These are phyloP conservation scores for Siphlonurus alternatus DNA, from an alignment of 2,888 invertebrate genomes.

Conservation along the genomic window DNA sequence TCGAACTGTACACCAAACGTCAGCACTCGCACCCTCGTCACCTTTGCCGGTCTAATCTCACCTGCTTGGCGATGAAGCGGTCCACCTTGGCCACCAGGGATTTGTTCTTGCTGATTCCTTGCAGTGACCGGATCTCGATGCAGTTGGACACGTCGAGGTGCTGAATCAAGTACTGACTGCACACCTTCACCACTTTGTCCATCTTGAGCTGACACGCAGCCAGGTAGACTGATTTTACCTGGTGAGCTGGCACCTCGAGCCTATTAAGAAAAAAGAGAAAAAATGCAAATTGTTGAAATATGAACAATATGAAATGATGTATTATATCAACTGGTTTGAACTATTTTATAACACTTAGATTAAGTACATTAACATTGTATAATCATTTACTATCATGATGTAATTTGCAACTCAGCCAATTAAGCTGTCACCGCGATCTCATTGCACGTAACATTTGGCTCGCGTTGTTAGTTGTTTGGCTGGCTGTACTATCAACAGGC, in stretches of 20 bases:
- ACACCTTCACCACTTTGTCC: slow-evolving; percentile 52
- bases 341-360: not conserved
- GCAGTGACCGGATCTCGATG: slow-evolving; percentile 36
- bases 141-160: slow-evolving; percentile 42
- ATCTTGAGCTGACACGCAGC: slow-evolving; percentile 65
- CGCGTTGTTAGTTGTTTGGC: not conserved
- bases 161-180: slow-evolving; percentile 47
- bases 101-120: slow-evolving; percentile 31
- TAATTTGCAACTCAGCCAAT: not conserved
- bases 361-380: not conserved
- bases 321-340: not conserved
- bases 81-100: slow-evolving; percentile 47
- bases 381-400: no score
- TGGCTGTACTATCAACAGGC: not conserved
- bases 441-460: no score
- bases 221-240: slow-evolving; percentile 59
- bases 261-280: slow-evolving; percentile 22
- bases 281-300: not conserved
- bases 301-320: not conserved
- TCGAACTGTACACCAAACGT: slow-evolving; percentile 35
- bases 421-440: not conserved
- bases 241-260: slow-evolving; percentile 30
- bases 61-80: slow-evolving; percentile 48
- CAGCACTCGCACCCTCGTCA: not conserved
- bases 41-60: slow-evolving; percentile 24